Conservation (phyloP, 1,140 invertebrate species). For the Aculops lycopersici region DNA sequence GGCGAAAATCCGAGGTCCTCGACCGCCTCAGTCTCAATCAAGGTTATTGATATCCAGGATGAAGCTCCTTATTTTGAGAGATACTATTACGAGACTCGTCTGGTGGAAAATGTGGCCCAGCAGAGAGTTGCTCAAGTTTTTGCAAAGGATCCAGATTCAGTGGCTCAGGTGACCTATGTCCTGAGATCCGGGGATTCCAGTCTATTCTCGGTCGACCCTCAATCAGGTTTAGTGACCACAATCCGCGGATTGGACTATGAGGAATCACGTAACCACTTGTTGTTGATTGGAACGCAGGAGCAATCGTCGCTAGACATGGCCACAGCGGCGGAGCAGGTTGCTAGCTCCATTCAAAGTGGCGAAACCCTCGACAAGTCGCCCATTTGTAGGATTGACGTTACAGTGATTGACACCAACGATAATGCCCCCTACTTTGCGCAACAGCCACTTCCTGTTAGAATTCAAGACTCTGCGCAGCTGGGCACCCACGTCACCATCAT, state of each 20-base stretch:
- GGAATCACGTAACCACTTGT: slow-evolving; percentile 29
- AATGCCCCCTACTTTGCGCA: slow-evolving; percentile 37
- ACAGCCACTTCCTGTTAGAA: slow-evolving; percentile 36
- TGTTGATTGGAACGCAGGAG: slow-evolving; percentile 44
- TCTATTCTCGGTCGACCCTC: slow-evolving; percentile 42
- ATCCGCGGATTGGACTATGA: slow-evolving; percentile 41
- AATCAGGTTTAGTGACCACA: slow-evolving; percentile 39
- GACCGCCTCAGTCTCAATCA: slow-evolving; percentile 48
- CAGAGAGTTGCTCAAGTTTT: slow-evolving; percentile 34
- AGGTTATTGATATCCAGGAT: slow-evolving; percentile 41
- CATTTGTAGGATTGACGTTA: slow-evolving; percentile 34
- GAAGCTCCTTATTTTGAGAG: slow-evolving; percentile 44
- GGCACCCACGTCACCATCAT: slow-evolving; percentile 41
- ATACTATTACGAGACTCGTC: slow-evolving; percentile 31
- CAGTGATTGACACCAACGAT: slow-evolving; percentile 27
- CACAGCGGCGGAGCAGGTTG: not conserved
- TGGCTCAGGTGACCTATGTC: slow-evolving; percentile 34
- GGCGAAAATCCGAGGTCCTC: slow-evolving; percentile 47
- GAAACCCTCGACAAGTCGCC: slow-evolving; percentile 17
- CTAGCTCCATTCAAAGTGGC: slow-evolving; percentile 5
- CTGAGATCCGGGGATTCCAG: slow-evolving; percentile 43
- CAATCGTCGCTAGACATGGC: slow-evolving; percentile 19
- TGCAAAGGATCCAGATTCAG: slow-evolving; percentile 12
- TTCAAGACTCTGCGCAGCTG: slow-evolving; percentile 44
- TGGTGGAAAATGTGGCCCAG: slow-evolving; percentile 48